Conservation (phyloP, 1,140 invertebrate species). For the Pinna nobilis region DNA sequence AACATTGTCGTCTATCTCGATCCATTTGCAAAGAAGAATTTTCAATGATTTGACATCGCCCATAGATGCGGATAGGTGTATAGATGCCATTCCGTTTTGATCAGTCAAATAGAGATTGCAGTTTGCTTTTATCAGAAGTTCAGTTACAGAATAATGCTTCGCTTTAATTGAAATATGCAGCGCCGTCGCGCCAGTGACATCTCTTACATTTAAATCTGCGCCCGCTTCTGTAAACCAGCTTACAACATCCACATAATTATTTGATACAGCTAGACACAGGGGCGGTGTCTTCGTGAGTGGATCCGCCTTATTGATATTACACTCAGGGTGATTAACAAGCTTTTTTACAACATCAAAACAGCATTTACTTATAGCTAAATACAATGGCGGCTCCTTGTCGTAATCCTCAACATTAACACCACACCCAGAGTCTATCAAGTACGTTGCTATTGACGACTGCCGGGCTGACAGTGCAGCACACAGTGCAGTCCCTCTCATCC, state of each 20-base stretch:
- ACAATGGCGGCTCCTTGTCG: slow-evolving; percentile 37
- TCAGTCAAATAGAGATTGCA: slow-evolving; percentile 14
- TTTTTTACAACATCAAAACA: slow-evolving; percentile 29
- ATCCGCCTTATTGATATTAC: slow-evolving; percentile 37
- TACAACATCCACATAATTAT: slow-evolving; percentile 11
- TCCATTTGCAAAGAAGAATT: slow-evolving; percentile 27
- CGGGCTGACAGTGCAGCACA: slow-evolving; percentile 38
- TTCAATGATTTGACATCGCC: slow-evolving; percentile 16
- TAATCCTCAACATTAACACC: slow-evolving; percentile 41
- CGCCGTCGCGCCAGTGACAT: slow-evolving; percentile 18
- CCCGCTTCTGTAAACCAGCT: slow-evolving; percentile 31
- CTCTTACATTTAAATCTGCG: slow-evolving; percentile 17
- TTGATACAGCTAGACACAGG: slow-evolving; percentile 30
- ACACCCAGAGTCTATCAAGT: slow-evolving; percentile 36
- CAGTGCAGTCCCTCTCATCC: slow-evolving; percentile 43
- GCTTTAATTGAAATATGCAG: slow-evolving; percentile 26
- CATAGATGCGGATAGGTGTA: slow-evolving; percentile 23
- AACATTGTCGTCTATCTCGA: slow-evolving; percentile 9
- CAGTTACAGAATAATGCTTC: slow-evolving; percentile 17
- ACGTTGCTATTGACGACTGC: slow-evolving; percentile 26
- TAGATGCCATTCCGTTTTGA: slow-evolving; percentile 15
- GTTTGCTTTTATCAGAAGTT: slow-evolving; percentile 6
- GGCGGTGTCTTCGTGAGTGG: slow-evolving; percentile 27
- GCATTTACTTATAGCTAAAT: slow-evolving; percentile 34
- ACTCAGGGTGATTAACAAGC: slow-evolving; percentile 32